Evolutionary conservation across 2,113 vertebrate species (phyloP).

Genomic region (Theropithecus gelada): DNA sequence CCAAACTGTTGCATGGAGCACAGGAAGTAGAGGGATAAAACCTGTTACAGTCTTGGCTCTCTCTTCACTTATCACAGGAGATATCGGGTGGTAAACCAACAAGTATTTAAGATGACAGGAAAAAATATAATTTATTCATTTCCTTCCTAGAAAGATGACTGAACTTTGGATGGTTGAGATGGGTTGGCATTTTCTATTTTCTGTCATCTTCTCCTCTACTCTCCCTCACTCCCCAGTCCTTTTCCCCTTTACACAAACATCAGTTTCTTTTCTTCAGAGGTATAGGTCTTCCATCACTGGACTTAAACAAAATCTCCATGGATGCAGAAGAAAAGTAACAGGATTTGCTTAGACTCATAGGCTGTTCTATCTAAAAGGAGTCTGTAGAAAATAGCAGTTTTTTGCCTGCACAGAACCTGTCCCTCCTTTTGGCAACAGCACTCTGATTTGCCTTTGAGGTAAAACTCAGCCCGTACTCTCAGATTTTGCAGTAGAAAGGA

Average conservation of each 20-base stretch:
- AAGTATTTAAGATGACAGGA: not conserved
- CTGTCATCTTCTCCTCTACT: not conserved
- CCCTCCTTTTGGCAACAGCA: not conserved
- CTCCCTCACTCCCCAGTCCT: not conserved
- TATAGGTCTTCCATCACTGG: not conserved
- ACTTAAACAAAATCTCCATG: not conserved
- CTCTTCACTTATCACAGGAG: not conserved
- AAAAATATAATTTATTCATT: not conserved
- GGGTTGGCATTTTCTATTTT: slow-evolving; percentile 26
- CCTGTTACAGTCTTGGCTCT: slow-evolving; percentile 15
- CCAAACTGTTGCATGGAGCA: slow-evolving; percentile 47
- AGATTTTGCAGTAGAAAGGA: not conserved
- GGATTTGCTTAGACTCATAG: not conserved
- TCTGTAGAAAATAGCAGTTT: not conserved
- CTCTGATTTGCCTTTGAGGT: not conserved
- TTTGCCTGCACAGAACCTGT: not conserved
- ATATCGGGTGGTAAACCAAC: not conserved
- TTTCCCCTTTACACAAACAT: not conserved
- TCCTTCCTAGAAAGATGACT: slow-evolving; percentile 39
- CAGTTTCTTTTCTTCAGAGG: not conserved
- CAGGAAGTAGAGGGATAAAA: slow-evolving; percentile 42
- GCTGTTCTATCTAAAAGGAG: not conserved
- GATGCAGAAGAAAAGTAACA: not conserved
- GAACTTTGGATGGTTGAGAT: not conserved
- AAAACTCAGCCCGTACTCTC: not conserved